phyloP scores from a whole-genome alignment of 2,888 invertebrate species.

The Amphipyra tragopoginis region DNA sequence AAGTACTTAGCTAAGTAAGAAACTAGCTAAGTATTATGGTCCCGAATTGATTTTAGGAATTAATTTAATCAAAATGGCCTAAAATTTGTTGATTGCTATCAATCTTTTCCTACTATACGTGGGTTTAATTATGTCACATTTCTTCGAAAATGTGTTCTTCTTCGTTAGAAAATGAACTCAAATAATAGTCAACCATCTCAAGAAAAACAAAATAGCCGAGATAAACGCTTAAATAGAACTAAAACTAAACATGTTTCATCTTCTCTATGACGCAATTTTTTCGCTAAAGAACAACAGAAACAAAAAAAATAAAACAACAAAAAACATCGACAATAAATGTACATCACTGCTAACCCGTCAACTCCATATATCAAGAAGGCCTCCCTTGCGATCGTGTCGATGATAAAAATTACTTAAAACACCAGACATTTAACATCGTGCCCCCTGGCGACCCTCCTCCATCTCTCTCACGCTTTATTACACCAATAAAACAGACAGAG shows the following conservation, averaged over 20 bases:
- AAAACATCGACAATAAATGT: slow-evolving; percentile 66
- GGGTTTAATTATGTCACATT: too few relatives aligned
- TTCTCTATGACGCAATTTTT: slow-evolving; percentile 35
- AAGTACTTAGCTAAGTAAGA: too few relatives aligned
- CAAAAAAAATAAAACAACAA: slow-evolving; percentile 19
- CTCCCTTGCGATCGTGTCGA: slow-evolving; percentile 87
- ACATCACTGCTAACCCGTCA: slow-evolving; percentile 80
- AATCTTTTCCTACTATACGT: too few relatives aligned
- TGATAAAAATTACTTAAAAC: slow-evolving; percentile 90
- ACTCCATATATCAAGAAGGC: slow-evolving; percentile 84
- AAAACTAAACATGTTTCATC: slow-evolving; percentile 6
- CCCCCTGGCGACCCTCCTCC: slow-evolving; percentile 72
- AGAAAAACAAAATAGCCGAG: too few relatives aligned
- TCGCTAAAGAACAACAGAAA: slow-evolving; percentile 39
- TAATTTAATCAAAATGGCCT: too few relatives aligned
- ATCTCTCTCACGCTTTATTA: slow-evolving; percentile 68
- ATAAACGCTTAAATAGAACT: neutral
- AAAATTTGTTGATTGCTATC: too few relatives aligned
- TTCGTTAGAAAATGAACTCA: too few relatives aligned
- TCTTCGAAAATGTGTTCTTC: too few relatives aligned
- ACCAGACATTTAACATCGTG: slow-evolving; percentile 87
- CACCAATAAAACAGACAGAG: slow-evolving; percentile 48
- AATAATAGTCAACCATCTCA: too few relatives aligned
- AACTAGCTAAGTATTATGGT: too few relatives aligned
- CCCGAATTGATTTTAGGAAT: too few relatives aligned